phyloP scores from a whole-genome alignment of 1,140 invertebrate species.

The Drosophila mojavensis region DNA sequence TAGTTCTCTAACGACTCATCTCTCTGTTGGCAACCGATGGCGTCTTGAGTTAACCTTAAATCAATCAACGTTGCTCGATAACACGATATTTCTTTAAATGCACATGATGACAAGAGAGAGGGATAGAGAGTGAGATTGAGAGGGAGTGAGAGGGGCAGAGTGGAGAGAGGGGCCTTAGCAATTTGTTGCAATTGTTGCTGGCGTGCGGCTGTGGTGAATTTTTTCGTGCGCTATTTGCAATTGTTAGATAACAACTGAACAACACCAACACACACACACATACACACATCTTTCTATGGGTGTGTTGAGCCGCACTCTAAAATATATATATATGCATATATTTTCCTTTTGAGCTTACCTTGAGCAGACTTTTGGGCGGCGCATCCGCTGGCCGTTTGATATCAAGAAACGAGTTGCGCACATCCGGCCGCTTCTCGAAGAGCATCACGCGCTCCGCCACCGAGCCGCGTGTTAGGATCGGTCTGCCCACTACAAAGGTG shows the following conservation, averaged over 20 bases:
- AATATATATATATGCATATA: not conserved
- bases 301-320: not conserved
- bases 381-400: constrained; percentile 74
- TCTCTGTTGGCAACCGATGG: constrained; percentile 63
- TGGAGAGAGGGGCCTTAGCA: not conserved
- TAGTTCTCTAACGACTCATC: constrained; percentile 12
- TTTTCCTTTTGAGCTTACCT: constrained; percentile 55
- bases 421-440: constrained; percentile 95
- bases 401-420: constrained; percentile 72
- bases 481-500: constrained; percentile 88
- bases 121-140: not conserved
- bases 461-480: constrained; percentile 94
- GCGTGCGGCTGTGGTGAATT: constrained; percentile 36
- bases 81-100: constrained; percentile 42
- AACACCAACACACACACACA: constrained; percentile 5
- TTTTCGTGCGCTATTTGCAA: constrained; percentile 38
- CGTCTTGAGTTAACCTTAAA: constrained; percentile 77
- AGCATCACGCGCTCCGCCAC: constrained; percentile 96
- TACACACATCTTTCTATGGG: not conserved
- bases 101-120: too few species aligned
- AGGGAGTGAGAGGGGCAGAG: not conserved
- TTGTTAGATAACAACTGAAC: constrained; percentile 48
- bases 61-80: constrained; percentile 79
- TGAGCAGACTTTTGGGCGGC: constrained; percentile 73
- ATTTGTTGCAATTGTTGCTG: constrained; percentile 30